phyloP scores from a whole-genome alignment of 2,797 vertebrate species.

The Liparis tanakae region DNA sequence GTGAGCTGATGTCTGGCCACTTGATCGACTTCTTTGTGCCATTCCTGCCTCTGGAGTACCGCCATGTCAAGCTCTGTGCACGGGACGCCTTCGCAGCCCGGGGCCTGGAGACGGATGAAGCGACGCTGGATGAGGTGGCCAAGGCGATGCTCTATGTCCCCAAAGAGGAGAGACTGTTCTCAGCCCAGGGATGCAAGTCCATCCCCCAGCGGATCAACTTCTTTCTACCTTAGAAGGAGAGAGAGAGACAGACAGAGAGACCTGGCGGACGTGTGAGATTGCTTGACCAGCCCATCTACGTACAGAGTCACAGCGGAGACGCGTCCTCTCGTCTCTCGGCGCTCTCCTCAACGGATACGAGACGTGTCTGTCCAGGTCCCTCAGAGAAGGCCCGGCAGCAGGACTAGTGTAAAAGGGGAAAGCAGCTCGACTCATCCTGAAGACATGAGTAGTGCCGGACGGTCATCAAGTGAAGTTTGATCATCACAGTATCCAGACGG shows the following conservation, averaged over 20 bases:
- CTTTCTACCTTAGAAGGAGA: constrained; percentile 85
- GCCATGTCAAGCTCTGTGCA: constrained; percentile 90
- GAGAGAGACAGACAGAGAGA: constrained; percentile 13
- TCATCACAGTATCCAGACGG: constrained; percentile 36
- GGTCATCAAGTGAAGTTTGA: constrained; percentile 22
- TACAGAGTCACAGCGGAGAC: constrained; percentile 49
- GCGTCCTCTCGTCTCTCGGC: constrained; percentile 35
- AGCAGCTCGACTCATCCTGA: constrained; percentile 31
- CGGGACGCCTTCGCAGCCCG: constrained; percentile 88
- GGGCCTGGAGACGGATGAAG: constrained; percentile 85
- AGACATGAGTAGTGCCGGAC: constrained; percentile 23
- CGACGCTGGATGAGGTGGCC: constrained; percentile 87
- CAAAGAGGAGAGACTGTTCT: constrained; percentile 92
- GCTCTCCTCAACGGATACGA: constrained; percentile 36
- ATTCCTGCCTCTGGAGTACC: constrained; percentile 93
- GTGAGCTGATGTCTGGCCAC: constrained; percentile 87
- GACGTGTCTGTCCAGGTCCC: constrained; percentile 59
- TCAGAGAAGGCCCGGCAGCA: constrained; percentile 40
- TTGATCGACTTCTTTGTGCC: constrained; percentile 92
- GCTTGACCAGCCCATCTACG: constrained; percentile 57
- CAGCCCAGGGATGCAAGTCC: constrained; percentile 96
- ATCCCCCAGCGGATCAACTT: constrained; percentile 94
- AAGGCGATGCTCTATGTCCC: constrained; percentile 92
- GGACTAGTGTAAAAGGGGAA: constrained; percentile 32
- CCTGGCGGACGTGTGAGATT: constrained; percentile 50